A percentile compares a stretch with the other conserved stretches of the same genome.
These are phyloP conservation scores for Cervus canadensis DNA, from an alignment of 2,113 vertebrate species.

Conservation along the genomic window DNA sequence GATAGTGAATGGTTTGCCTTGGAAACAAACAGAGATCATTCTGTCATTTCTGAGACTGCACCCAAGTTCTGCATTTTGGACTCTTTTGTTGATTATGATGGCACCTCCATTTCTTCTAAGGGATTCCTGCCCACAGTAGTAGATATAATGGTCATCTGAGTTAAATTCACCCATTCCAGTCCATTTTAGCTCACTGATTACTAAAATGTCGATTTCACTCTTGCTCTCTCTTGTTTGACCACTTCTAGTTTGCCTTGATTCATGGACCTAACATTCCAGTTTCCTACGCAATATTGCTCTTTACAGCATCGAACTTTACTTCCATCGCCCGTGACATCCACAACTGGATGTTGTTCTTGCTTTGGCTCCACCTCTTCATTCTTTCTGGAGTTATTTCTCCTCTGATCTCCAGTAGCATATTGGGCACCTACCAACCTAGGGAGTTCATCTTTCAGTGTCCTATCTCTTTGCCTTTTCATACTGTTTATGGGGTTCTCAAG, in stretches of 20 bases:
- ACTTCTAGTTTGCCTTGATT: neutral
- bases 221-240: neutral
- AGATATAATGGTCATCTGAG: neutral
- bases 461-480: neutral
- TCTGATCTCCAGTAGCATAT: neutral
- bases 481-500: neutral
- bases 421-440: neutral
- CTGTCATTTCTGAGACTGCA: neutral
- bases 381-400: neutral
- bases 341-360: neutral
- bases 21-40: neutral
- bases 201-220: neutral
- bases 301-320: neutral
- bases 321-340: neutral
- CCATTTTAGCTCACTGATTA: neutral
- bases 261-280: neutral
- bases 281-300: neutral
- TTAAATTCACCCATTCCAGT: neutral
- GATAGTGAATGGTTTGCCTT: neutral
- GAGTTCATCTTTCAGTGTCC: neutral
- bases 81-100: neutral
- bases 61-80: neutral
- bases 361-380: neutral
- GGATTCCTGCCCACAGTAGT: neutral
- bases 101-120: neutral